Evolutionary conservation across 2,797 vertebrate genomes (phyloP), one percentile per base, ranked within the genome.

Genomic region (Rachycentron canadum): DNA sequence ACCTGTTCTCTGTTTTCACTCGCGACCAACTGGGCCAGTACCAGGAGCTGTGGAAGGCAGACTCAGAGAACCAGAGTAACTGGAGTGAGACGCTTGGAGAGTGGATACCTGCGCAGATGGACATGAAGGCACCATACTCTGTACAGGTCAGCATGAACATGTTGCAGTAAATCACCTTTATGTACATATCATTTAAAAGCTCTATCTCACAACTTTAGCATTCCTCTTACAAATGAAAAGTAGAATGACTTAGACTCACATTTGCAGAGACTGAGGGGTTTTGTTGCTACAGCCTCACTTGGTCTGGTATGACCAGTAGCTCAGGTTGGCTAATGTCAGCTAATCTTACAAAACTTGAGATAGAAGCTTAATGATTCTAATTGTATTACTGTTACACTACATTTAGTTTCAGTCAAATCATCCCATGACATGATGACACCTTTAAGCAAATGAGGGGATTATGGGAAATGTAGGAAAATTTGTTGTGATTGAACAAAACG

Each of bases 21-120:
- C 95, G 96, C 88, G 97, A 99, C 67, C 69, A 16, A 0, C 86
- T 90, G 61, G 96, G 97, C 55, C 95, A 97, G 83, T 99, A 99
- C 84, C 96, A 97, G 89, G 98, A 98, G 83, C 94, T 99, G 73
- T 99, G 98, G 98, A 97, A 91, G 87, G 94, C 94, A 0, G 93
- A 84, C 1, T 59, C 70, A 4, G 91, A 92, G 36, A 89, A 78
- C 74, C 85, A 78, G 19, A 68, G 49, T 1, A 62, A 93, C 7
- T 92, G 89, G 88, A 74, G 62, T 5, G 28, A 53, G 19, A 45
- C 57, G 2, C 93, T 67, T 0, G 81, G 74, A 0, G 93, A 91
- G 62, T 99, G 97, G 98, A 89, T 89, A 14, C 93, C 96, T 11
- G 96, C 96, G 7, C 96, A 98, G 84, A 95, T 97, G 68, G 95